Evolutionary conservation across 2,113 vertebrate species (phyloP).

Genomic region (Spea multiplicata): DNA sequence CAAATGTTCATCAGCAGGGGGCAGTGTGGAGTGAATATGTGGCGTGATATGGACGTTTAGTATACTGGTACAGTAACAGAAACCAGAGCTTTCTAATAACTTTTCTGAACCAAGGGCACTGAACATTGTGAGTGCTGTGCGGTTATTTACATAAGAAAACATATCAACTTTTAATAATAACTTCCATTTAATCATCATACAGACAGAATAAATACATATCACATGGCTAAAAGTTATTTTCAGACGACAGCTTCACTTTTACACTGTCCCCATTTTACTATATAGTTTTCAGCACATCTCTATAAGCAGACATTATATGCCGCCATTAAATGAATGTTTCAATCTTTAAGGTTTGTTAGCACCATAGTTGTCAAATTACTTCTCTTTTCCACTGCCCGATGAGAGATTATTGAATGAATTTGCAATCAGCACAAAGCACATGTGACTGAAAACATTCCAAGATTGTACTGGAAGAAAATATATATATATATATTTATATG

Average conservation of each 20-base stretch:
- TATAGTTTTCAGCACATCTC: constrained; percentile 16
- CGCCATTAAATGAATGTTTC: constrained; percentile 6
- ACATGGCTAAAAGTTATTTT: background rate
- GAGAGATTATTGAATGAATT: constrained; percentile 37
- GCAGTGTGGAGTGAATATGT: too few relatives aligned
- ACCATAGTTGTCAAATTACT: constrained; percentile 36
- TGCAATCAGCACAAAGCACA: constrained; percentile 10
- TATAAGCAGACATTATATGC: background rate
- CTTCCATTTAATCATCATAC: background rate
- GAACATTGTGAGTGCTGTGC: background rate
- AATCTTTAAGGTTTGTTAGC: constrained; percentile 22
- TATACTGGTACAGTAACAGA: too few relatives aligned
- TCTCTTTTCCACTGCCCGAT: constrained; percentile 17
- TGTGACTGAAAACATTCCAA: constrained; percentile 10
- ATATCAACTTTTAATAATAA: background rate
- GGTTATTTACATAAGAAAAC: background rate
- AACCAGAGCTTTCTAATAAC: too few relatives aligned
- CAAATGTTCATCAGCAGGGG: too few relatives aligned
- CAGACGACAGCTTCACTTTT: background rate
- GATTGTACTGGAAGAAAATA: constrained; percentile 8
- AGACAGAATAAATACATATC: background rate
- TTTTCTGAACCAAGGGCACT: background rate
- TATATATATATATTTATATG: background rate
- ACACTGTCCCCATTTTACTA: background rate
- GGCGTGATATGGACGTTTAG: too few relatives aligned